These are phyloP conservation scores for Nettapus auritus DNA, from an alignment of 2,113 vertebrate genomes.

Conservation along the genomic window DNA sequence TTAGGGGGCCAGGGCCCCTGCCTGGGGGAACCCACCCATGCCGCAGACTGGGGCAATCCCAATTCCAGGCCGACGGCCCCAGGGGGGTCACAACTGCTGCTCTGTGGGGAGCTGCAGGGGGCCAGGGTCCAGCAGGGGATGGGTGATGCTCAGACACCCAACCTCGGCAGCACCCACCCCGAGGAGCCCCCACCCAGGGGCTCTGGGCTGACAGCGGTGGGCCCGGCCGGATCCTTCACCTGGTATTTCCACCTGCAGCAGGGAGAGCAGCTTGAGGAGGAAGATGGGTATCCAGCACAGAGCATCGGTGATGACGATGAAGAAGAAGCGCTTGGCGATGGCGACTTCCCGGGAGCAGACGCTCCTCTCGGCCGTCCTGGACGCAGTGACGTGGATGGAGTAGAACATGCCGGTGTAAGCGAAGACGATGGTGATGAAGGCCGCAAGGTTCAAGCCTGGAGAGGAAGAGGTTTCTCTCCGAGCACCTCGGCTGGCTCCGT, in stretches of 20 bases:
- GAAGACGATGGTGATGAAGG: conserved; percentile 72
- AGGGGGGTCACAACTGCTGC: not conserved
- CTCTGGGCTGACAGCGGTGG: not conserved
- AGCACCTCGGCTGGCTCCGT: not conserved
- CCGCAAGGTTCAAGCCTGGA: not conserved
- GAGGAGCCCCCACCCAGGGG: no score
- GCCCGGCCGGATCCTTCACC: conserved; percentile 14
- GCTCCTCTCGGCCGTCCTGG: not conserved
- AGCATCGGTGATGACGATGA: conserved; percentile 68
- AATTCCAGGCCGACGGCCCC: rapidly evolving
- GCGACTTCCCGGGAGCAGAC: conserved; percentile 58
- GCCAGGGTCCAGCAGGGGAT: not conserved
- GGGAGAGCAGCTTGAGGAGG: conserved; percentile 69
- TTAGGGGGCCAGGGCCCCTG: not conserved
- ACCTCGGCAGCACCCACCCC: not conserved
- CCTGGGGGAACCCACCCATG: not conserved
- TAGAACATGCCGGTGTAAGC: conserved; percentile 72
- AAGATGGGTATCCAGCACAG: conserved; percentile 78
- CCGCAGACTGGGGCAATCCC: not conserved
- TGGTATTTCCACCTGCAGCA: conserved; percentile 71
- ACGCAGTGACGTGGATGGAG: conserved; percentile 44
- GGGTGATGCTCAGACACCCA: not conserved
- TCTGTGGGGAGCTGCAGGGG: not conserved
- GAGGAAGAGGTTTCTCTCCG: not conserved
- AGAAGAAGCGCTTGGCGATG: conserved; percentile 69